phyloP scores from a whole-genome alignment of 2,888 invertebrate species.

The Gari tellinella region DNA sequence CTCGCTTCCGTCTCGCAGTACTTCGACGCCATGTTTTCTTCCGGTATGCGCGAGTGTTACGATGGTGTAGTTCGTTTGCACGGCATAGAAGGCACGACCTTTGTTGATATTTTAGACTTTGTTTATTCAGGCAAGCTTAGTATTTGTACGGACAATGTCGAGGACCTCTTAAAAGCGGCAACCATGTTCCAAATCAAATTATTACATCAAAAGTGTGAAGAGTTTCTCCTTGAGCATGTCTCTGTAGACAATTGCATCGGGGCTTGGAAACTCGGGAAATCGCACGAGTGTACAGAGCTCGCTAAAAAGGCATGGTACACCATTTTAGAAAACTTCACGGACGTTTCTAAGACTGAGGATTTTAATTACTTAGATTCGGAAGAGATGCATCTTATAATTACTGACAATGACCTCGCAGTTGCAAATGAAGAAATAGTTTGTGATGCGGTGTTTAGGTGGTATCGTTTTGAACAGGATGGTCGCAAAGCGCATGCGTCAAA shows the following conservation, averaged over 20 bases:
- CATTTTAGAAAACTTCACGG: constrained; percentile 86
- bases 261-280: constrained; percentile 92
- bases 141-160: constrained; percentile 91
- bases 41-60: constrained; percentile 70
- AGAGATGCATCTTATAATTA: constrained; percentile 91
- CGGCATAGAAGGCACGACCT: constrained; percentile 88
- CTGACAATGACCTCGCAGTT: constrained; percentile 93
- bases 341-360: constrained; percentile 70
- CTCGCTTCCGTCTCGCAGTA: constrained; percentile 74
- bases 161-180: constrained; percentile 89
- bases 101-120: constrained; percentile 92
- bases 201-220: constrained; percentile 91
- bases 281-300: constrained; percentile 89
- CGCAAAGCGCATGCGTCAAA: constrained; percentile 85
- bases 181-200: constrained; percentile 94
- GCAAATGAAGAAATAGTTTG: constrained; percentile 93
- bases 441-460: constrained; percentile 90
- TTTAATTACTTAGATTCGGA: constrained; percentile 87
- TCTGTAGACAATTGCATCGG: constrained; percentile 92
- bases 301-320: constrained; percentile 89
- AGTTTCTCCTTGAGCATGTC: constrained; percentile 90
- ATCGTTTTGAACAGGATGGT: constrained; percentile 86
- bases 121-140: constrained; percentile 92
- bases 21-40: constrained; percentile 75
- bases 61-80: constrained; percentile 66